phyloP scores from a whole-genome alignment of 2,888 invertebrate genomes.

The Microdon myrmicae region DNA sequence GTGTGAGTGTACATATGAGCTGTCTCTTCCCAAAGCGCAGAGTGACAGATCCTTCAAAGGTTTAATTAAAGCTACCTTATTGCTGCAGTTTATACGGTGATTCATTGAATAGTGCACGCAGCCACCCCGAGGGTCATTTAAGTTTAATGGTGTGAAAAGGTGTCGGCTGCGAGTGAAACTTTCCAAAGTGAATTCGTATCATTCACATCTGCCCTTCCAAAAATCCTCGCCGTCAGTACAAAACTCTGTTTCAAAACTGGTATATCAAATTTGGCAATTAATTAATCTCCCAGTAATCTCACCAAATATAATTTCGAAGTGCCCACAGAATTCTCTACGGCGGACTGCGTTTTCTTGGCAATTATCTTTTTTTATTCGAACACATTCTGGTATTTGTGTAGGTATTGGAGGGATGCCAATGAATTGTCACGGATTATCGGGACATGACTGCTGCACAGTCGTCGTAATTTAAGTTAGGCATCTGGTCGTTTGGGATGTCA shows the following conservation, averaged over 20 bases:
- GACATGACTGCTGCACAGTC: conserved; percentile 6
- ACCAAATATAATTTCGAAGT: conserved; percentile 15
- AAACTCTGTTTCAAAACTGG: too few relatives aligned
- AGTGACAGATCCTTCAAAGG: too few relatives aligned
- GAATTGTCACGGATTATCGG: conserved; percentile 19
- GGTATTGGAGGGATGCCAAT: conserved; percentile 17
- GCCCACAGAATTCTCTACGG: conserved; percentile 23
- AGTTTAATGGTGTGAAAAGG: conserved; percentile 30
- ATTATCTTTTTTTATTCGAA: background rate
- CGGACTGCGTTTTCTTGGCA: conserved; percentile 13
- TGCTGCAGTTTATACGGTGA: conserved; percentile 37
- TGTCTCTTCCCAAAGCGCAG: background rate
- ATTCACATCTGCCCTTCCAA: background rate
- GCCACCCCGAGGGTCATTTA: conserved; percentile 23
- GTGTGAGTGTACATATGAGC: background rate
- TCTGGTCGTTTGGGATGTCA: conserved; percentile 25
- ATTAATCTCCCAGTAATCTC: conserved; percentile 37
- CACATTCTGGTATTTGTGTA: background rate
- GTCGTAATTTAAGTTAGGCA: conserved; percentile 21
- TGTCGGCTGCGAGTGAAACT: conserved; percentile 19
- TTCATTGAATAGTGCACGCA: conserved; percentile 35
- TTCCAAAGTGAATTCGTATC: background rate
- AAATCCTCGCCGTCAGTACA: conserved; percentile 1
- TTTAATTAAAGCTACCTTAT: conserved; percentile 48
- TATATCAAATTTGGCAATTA: conserved; percentile 19